Evolutionary conservation across 2,888 invertebrate species (phyloP), one percentile per base, ranked within the genome.

Genomic region (Hipparchia sbordonii): DNA sequence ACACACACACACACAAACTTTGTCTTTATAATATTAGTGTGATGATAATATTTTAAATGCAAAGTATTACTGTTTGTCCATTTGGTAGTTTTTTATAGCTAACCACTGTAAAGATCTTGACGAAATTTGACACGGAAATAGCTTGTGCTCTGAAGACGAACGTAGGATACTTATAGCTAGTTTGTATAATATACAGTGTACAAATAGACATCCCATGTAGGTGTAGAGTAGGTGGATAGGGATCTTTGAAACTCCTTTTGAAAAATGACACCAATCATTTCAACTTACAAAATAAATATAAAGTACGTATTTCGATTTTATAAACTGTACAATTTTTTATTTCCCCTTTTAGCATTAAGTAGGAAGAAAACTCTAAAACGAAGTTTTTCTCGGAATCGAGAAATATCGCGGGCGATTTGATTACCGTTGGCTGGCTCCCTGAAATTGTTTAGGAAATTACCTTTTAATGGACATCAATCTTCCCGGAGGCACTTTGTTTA

Each of bases 401-500:
- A 68, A 74, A 74, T 71, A 74, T 74, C 71, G 62, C 71, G 61
- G 61, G 13, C 66, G 65, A 76, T 74, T 76, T 72, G 74, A 76
- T 76, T 76, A 74, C 72, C 72, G 76, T 59, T 66, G 67, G 63
- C 72, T 71, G 75, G 70, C 72, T 71, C 74, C 45, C 57, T 74
- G 75, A 81, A 84, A 85, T 82, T 84, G 81, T 85, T 87, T 81
- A 82, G 84, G 82, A 86, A 87, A 88, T 87, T 86, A 85, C 80
- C 82, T 82, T 79, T 82, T 86, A 87, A 89, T 87, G 84, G 85
- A 86, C 86, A 89, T 89, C 87, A 87, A 89, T 89, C 89, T 87
- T 86, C 81, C 82, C 78, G 72, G 76, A 78, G 81, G 81, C 83
- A 81, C 82, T 87, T 86, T 85, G 84, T 85, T 84, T 82, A 79